Conservation (phyloP, 2,113 vertebrate genomes). For the Hiodon tergisus region DNA sequence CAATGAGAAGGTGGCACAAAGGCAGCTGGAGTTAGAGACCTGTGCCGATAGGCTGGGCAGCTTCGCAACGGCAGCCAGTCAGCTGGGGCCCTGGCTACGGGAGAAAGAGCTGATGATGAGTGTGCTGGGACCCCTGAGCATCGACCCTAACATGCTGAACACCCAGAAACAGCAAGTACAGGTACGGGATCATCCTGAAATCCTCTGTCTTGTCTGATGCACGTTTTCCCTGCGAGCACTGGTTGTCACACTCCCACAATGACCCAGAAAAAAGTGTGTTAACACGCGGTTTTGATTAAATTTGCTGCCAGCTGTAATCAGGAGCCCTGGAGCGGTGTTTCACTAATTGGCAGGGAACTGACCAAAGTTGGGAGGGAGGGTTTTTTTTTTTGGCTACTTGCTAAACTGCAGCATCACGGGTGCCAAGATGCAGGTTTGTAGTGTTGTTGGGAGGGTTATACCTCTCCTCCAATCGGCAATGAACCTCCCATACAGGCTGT, state of each 20-base stretch:
- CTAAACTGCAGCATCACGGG: too few relatives aligned
- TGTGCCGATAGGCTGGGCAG: conserved; percentile 80
- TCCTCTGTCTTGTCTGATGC: rapidly evolving
- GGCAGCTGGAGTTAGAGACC: conserved; percentile 87
- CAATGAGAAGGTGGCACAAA: conserved; percentile 72
- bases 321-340: neutral
- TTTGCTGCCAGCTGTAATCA: neutral
- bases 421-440: too few relatives aligned
- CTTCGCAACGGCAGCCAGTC: conserved; percentile 78
- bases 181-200: conserved; percentile 51
- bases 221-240: rapidly evolving
- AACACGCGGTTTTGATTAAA: too few relatives aligned
- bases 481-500: too few relatives aligned
- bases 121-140: conserved; percentile 89
- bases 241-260: neutral
- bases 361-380: too few relatives aligned
- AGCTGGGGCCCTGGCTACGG: conserved; percentile 87
- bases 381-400: too few relatives aligned
- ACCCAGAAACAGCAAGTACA: conserved; percentile 96
- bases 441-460: too few relatives aligned
- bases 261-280: neutral
- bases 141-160: conserved; percentile 95
- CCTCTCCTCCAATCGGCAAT: too few relatives aligned
- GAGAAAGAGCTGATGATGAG: conserved; percentile 99
- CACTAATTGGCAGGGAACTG: neutral